Evolutionary conservation across 2,113 vertebrate genomes (phyloP).

Genomic region (Passer montanus): DNA sequence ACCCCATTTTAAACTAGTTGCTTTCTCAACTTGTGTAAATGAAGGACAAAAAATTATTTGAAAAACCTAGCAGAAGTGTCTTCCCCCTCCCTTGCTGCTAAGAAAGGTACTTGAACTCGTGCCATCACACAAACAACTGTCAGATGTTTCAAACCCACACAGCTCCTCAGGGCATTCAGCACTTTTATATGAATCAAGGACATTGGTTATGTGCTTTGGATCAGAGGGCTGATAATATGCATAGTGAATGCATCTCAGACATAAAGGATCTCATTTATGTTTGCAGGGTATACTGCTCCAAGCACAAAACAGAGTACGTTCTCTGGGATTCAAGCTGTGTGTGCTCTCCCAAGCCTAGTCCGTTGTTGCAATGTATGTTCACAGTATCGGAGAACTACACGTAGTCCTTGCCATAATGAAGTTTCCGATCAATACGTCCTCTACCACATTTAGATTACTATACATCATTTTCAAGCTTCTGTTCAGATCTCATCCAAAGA

Average conservation of each 20-base stretch:
- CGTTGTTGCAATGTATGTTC: background rate
- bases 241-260: conserved; percentile 53
- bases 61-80: conserved; percentile 1
- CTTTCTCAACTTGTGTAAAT: conserved; percentile 46
- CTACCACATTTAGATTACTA: background rate
- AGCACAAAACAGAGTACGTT: conserved; percentile 49
- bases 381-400: background rate
- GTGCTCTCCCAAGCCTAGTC: background rate
- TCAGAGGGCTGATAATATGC: conserved; percentile 61
- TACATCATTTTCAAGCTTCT: background rate
- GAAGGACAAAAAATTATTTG: conserved; percentile 48
- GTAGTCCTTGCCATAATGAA: background rate
- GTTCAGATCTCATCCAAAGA: background rate
- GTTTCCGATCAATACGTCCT: background rate
- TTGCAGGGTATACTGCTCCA: conserved; percentile 25
- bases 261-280: conserved; percentile 58
- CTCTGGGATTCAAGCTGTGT: conserved; percentile 30
- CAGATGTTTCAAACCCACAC: conserved; percentile 56
- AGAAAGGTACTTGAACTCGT: conserved; percentile 44
- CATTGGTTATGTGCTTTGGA: conserved; percentile 62
- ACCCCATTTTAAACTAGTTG: background rate
- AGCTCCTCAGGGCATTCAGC: conserved; percentile 60
- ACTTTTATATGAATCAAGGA: conserved; percentile 59
- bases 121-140: conserved; percentile 51
- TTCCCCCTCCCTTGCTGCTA: background rate